Base-by-base conservation (phyloP, 2,113 vertebrate genomes). In the Misgurnus mizolepis region DNA sequence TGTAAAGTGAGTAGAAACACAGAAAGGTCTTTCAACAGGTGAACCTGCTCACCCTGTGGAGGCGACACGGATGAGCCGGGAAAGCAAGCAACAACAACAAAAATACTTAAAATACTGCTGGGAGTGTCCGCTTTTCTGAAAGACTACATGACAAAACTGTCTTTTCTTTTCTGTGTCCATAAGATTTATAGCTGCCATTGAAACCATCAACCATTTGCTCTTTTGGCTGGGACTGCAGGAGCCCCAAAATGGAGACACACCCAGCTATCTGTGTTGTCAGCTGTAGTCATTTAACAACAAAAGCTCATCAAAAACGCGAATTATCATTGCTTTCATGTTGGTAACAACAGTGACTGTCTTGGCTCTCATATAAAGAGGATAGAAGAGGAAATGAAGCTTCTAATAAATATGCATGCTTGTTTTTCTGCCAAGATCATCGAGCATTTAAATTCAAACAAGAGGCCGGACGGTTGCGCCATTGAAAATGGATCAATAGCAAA, bases 261-360 rank as follows among this genome's bases (percentile, higher is more conserved):
- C 76, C 58, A 49, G 70, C 72, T 73, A 84, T 84, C 87, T 80
- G 69, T 84, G 81, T 87, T 82, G 82, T 87, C 79, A 87, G n/a
- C 81, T 85, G 81, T 68, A 79, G 58, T 78, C 56, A 58, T 86
- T 87, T 89, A 64, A 78, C 74, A 78, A 72, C 43, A 61, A 67
- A 22, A 68, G 47, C 61, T 67, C 27, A 67, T 82, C 82, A 80
- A 85, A 88, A 87, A 84, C 76, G 70, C 62, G 83, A 73, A 82
- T 82, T 88, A 72, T 83, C 39, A 81, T 75, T 50, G 34, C 72
- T 85, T 83, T 85, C 70, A 87, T 89, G 87, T 86, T 58, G 79
- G 68, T 79, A 81, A 78, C 66, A 86, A 70, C 47, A 79, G 82
- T 82, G 85, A 85, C 79, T 82, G 82, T 81, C 64, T 76, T 79